Percentiles rank a stretch among this genome's conserved stretches.
These are phyloP conservation scores for Platysternon megacephalum DNA, from an alignment of 2,113 vertebrate species.

Conservation along the genomic window DNA sequence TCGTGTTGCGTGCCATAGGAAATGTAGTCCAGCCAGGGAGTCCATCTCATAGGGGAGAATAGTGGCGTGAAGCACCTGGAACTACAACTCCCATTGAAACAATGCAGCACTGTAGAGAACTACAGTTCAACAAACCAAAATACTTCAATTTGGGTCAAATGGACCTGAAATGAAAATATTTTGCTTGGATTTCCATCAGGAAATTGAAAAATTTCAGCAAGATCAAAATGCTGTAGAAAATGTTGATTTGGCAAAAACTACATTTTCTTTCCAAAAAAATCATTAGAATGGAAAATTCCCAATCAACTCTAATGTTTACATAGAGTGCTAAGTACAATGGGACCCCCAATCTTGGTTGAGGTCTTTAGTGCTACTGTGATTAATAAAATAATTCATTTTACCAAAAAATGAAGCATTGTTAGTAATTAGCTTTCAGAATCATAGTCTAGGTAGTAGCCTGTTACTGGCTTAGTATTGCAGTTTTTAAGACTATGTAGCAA, in stretches of 20 bases:
- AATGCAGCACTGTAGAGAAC: neutral
- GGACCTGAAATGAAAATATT: neutral
- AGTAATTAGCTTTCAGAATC: neutral
- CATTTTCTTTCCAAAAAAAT: neutral
- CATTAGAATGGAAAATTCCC: neutral
- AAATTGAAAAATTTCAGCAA: neutral
- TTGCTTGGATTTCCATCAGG: neutral
- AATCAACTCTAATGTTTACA: neutral
- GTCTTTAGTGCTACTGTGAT: neutral
- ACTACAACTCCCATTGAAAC: neutral
- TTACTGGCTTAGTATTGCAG: neutral
- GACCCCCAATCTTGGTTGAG: neutral
- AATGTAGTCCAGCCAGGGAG: neutral
- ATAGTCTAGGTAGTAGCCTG: neutral
- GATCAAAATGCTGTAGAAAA: neutral
- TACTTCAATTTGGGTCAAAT: neutral
- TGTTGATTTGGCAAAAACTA: neutral
- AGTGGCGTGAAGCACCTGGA: neutral
- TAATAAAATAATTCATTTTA: neutral
- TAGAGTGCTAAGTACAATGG: accelerated
- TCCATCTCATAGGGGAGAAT: neutral
- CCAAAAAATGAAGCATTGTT: neutral
- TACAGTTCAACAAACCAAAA: neutral
- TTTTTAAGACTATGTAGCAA: neutral
- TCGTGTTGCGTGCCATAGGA: neutral